Conservation (phyloP, 2,888 invertebrate species). For the Patella caerulea region DNA sequence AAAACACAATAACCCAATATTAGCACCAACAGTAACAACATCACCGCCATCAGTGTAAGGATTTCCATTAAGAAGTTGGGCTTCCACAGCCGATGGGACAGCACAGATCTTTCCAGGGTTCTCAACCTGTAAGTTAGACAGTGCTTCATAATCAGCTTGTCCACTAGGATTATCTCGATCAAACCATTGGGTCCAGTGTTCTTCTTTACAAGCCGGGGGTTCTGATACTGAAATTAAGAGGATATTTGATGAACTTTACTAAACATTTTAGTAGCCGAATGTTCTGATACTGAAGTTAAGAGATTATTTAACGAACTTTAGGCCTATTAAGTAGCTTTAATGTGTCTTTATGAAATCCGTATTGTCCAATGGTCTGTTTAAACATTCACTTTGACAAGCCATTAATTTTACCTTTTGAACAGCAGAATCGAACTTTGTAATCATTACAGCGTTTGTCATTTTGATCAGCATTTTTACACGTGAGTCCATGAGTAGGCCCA, state of each 20-base stretch:
- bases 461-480: neutral
- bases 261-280: neutral
- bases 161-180: conserved; percentile 4
- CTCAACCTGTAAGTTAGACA: neutral
- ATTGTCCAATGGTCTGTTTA: too few species aligned
- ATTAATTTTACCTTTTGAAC: neutral
- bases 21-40: neutral
- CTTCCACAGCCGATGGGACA: neutral
- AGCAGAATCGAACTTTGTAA: conserved; percentile 11
- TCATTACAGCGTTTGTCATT: neutral
- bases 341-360: too few species aligned
- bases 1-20: neutral
- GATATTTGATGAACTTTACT: too few species aligned
- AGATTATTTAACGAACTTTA: too few species aligned
- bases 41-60: neutral
- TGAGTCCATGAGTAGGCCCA: neutral
- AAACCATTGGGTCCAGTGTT: conserved; percentile 1
- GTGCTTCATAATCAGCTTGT: neutral
- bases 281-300: neutral
- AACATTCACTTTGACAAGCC: too few species aligned
- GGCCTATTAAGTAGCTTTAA: too few species aligned
- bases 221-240: neutral
- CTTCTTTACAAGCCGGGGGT: neutral
- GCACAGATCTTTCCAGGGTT: neutral
- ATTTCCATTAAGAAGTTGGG: neutral